Percentiles rank a stretch among this genome's conserved stretches.
These are phyloP conservation scores for Spondyliosoma cantharus DNA, from an alignment of 2,797 vertebrate genomes.

Conservation along the genomic window DNA sequence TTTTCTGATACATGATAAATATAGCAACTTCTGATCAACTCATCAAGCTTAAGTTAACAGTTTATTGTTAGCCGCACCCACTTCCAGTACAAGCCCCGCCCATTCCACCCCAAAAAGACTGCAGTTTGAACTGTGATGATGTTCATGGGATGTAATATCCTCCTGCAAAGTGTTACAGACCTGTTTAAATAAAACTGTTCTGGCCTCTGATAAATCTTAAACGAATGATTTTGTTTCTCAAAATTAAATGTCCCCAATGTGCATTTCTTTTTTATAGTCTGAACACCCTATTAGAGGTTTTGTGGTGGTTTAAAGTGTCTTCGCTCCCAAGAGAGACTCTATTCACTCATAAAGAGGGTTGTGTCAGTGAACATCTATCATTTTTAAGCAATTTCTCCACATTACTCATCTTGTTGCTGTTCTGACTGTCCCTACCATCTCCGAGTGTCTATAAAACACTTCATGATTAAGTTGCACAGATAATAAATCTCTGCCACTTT, in stretches of 20 bases:
- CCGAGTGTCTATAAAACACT: constrained; percentile 4
- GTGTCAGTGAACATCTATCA: neutral
- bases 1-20: too few species aligned
- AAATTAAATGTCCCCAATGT: neutral
- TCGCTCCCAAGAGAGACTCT: neutral
- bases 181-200: too few species aligned
- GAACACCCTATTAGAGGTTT: neutral
- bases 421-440: neutral
- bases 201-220: neutral
- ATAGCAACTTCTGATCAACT: too few species aligned
- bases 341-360: neutral
- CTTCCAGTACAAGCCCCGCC: too few species aligned
- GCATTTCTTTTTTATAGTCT: neutral
- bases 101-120: too few species aligned
- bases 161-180: too few species aligned
- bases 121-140: too few species aligned
- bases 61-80: too few species aligned
- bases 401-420: neutral
- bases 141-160: too few species aligned
- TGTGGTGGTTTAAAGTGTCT: neutral
- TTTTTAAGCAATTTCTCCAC: neutral
- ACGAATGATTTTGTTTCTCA: neutral
- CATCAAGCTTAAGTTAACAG: too few species aligned
- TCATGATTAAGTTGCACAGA: constrained; percentile 14
- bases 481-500: constrained; percentile 37